Percentiles rank a stretch among this genome's conserved stretches.
Conservation (phyloP, 2,888 invertebrate genomes). For the Drosophila atripex region DNA sequence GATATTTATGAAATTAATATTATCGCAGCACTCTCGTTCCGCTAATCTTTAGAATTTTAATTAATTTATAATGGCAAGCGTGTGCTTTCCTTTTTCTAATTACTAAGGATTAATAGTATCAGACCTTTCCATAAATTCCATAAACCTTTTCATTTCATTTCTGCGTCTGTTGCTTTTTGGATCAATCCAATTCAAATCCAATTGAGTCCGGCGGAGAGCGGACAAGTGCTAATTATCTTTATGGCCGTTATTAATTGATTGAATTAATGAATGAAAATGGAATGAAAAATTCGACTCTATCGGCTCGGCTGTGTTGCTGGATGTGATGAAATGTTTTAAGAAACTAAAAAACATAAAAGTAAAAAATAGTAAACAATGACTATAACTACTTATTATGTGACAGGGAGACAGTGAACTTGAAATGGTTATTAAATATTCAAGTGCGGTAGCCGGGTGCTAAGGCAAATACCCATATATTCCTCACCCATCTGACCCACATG, state of each 20-base stretch:
- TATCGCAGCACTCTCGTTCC: background rate
- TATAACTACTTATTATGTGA: slow-evolving; percentile 4
- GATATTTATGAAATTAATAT: background rate
- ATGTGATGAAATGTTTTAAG: background rate
- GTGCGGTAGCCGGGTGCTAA: slow-evolving; percentile 72
- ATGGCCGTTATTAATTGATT: slow-evolving; percentile 44
- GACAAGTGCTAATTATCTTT: slow-evolving; percentile 64
- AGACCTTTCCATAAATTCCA: too few relatives aligned
- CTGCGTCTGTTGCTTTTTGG: background rate
- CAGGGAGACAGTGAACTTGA: slow-evolving; percentile 69
- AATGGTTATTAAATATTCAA: slow-evolving; percentile 73
- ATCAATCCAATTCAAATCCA: slow-evolving; percentile 50
- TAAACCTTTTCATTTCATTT: too few relatives aligned
- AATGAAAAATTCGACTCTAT: slow-evolving; percentile 19
- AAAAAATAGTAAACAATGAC: background rate
- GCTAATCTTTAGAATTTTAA: background rate
- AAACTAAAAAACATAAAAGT: background rate
- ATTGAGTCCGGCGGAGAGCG: slow-evolving; percentile 47
- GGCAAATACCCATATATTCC: slow-evolving; percentile 56
- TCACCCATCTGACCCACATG: slow-evolving; percentile 33
- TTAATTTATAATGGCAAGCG: background rate
- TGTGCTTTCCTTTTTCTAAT: background rate
- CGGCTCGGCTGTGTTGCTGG: too few relatives aligned
- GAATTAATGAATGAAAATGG: slow-evolving; percentile 29
- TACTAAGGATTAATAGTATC: background rate